These are phyloP conservation scores for Tetraneura akinire DNA, from an alignment of 1,140 invertebrate species.

Conservation along the genomic window DNA sequence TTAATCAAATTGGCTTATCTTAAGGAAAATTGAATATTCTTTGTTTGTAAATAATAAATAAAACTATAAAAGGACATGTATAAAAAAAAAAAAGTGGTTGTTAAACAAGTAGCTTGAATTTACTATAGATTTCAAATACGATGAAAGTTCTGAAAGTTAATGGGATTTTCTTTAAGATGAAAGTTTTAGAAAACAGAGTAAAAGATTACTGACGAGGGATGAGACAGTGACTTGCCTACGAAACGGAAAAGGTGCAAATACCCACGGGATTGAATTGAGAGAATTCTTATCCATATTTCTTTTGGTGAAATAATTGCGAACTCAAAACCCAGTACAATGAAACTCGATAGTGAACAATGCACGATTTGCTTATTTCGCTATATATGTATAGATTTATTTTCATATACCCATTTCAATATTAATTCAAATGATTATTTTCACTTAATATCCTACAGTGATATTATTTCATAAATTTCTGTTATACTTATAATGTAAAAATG, in stretches of 20 bases:
- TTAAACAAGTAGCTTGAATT: slow-evolving; percentile 39
- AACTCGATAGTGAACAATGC: background rate
- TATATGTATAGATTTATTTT: too few species aligned
- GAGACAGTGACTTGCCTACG: slow-evolving; percentile 2
- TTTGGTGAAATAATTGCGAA: slow-evolving; percentile 29
- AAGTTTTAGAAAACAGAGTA: slow-evolving; percentile 36
- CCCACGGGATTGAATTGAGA: background rate
- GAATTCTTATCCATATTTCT: slow-evolving; percentile 38
- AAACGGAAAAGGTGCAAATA: slow-evolving; percentile 23
- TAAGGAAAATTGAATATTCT: background rate
- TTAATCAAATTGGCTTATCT: slow-evolving; percentile 19
- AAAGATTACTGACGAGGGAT: slow-evolving; percentile 20
- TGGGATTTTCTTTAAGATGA: slow-evolving; percentile 39
- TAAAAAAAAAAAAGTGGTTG: slow-evolving; percentile 35
- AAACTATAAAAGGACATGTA: slow-evolving; percentile 9
- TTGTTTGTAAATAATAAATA: slow-evolving; percentile 22
- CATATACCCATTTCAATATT: too few species aligned
- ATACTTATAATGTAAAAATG: too few species aligned
- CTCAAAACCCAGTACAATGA: background rate
- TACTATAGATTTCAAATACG: background rate
- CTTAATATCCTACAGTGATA: background rate
- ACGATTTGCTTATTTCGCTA: background rate
- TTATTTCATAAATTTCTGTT: background rate
- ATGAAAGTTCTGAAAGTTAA: slow-evolving; percentile 42
- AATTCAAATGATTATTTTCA: background rate